A percentile compares a stretch with the other conserved stretches of the same genome.
Evolutionary conservation across 2,888 invertebrate species (phyloP).

Genomic region (Drosophila meridionalis): DNA sequence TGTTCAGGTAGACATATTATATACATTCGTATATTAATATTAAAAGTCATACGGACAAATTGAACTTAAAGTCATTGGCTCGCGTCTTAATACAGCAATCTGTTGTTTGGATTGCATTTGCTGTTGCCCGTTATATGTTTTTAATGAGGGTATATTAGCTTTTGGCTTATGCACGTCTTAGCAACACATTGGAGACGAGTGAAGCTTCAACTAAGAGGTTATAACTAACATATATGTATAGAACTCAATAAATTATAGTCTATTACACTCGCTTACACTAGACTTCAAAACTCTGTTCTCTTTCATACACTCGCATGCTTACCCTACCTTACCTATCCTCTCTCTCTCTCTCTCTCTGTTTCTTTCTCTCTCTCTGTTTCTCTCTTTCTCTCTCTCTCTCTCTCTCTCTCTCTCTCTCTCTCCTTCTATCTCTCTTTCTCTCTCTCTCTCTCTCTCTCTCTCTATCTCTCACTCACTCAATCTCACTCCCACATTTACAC

Average conservation of each 20-base stretch:
- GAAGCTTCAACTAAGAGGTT: not conserved
- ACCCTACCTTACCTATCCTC: too few species aligned
- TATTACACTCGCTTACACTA: not conserved
- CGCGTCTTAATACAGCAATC: not conserved
- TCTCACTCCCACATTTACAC: conserved; percentile 1
- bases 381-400: too few species aligned
- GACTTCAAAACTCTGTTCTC: not conserved
- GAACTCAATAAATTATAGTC: not conserved
- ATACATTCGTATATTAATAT: not conserved
- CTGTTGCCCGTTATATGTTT: not conserved
- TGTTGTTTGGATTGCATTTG: not conserved
- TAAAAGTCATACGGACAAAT: not conserved
- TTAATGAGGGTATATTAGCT: not conserved
- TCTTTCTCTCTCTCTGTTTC: too few species aligned
- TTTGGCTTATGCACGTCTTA: not conserved
- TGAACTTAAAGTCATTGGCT: not conserved
- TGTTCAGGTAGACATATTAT: not conserved
- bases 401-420: too few species aligned
- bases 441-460: not conserved
- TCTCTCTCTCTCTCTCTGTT: too few species aligned
- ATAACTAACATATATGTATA: too few species aligned
- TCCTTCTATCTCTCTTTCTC: conserved; percentile 4
- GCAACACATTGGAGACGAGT: not conserved
- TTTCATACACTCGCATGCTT: too few species aligned
- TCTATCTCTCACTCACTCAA: not conserved